Conservation (phyloP, 2,888 invertebrate species). For the Amiota communis region DNA sequence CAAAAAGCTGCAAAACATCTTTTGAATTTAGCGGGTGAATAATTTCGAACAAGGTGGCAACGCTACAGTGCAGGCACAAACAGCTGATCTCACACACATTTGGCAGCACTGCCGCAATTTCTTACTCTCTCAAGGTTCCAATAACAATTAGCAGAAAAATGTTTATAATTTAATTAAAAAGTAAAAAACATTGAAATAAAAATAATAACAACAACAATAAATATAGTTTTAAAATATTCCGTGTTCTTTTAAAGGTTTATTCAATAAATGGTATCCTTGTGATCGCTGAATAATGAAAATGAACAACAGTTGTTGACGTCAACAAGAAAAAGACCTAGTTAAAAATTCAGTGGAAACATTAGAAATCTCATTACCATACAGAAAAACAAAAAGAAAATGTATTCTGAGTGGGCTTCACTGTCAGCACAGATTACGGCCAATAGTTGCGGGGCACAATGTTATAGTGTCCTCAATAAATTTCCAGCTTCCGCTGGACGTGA, state of each 20-base stretch:
- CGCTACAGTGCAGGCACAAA: slow-evolving; percentile 28
- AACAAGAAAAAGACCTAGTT: slow-evolving; percentile 37
- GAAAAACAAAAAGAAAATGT: slow-evolving; percentile 71
- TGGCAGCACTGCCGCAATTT: no score
- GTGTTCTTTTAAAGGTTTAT: no score
- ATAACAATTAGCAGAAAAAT: neutral
- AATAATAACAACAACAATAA: no score
- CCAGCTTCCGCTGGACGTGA: slow-evolving; percentile 77
- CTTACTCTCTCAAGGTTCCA: no score
- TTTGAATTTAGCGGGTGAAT: no score
- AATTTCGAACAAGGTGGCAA: no score
- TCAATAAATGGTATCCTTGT: neutral
- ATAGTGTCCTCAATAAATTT: slow-evolving; percentile 78
- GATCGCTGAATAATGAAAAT: slow-evolving; percentile 30
- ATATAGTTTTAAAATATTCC: no score
- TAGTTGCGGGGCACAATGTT: slow-evolving; percentile 74
- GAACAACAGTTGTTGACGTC: slow-evolving; percentile 47
- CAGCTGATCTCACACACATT: slow-evolving; percentile 17
- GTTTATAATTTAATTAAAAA: neutral
- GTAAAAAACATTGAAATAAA: neutral
- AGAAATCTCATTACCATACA: no score
- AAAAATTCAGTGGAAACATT: neutral
- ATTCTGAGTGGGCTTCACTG: slow-evolving; percentile 76
- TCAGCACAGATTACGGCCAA: slow-evolving; percentile 73
- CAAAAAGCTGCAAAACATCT: no score